A percentile compares a stretch with the other conserved stretches of the same genome.
Conservation (phyloP, 1,140 invertebrate species). For the Hesperophylax magnus region DNA sequence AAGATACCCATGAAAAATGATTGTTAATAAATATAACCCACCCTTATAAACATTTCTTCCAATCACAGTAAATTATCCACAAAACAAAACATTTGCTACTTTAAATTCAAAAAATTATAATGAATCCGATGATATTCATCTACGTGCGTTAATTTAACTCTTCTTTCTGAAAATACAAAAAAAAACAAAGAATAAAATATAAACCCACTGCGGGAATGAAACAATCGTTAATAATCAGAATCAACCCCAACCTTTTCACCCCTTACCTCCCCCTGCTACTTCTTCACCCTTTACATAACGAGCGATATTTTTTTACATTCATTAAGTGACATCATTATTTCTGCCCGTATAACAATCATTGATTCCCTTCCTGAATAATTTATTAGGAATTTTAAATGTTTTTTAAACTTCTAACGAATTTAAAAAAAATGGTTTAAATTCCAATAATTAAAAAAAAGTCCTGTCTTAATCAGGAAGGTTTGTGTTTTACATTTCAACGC, state of each 20-base stretch:
- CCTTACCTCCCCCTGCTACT: not conserved
- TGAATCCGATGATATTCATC: not conserved
- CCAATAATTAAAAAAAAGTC: too few relatives aligned
- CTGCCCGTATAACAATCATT: constrained; percentile 52
- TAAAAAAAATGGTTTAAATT: too few relatives aligned
- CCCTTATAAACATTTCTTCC: too few relatives aligned
- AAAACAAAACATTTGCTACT: too few relatives aligned
- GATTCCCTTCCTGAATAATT: constrained; percentile 48
- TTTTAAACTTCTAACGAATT: not conserved
- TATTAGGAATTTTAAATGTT: constrained; percentile 37
- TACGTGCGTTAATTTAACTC: constrained; percentile 24
- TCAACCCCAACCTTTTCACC: constrained; percentile 2
- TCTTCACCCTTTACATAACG: constrained; percentile 48
- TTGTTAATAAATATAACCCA: not conserved
- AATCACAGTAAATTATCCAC: too few relatives aligned
- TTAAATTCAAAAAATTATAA: too few relatives aligned
- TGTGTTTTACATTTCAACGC: too few relatives aligned
- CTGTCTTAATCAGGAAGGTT: too few relatives aligned
- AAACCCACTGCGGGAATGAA: constrained; percentile 22
- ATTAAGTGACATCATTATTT: constrained; percentile 58
- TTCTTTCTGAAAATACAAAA: not conserved
- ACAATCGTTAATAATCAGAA: constrained; percentile 41
- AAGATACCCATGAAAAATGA: too few relatives aligned
- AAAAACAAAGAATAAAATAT: constrained; percentile 36
- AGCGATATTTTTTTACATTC: constrained; percentile 55